Evolutionary conservation across 2,888 invertebrate species (phyloP).

Genomic region (Zygaena filipendulae): DNA sequence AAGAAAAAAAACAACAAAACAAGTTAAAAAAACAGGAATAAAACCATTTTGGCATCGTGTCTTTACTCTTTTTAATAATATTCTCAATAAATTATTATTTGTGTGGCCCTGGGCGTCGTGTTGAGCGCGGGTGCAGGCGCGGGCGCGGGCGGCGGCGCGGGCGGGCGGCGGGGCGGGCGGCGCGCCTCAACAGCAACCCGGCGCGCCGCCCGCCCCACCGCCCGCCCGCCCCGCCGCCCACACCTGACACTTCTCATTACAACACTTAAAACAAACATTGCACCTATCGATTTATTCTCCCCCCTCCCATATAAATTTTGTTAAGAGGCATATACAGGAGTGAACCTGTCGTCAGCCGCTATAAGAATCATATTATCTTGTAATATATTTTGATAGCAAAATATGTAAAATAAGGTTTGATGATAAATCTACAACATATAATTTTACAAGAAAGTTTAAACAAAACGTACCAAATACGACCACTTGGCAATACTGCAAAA

Average conservation of each 20-base stretch:
- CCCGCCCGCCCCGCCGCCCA: conserved; percentile 19
- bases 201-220: conserved; percentile 14
- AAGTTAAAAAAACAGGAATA: conserved; percentile 66
- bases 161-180: conserved; percentile 17
- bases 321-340: too few species aligned
- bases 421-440: too few species aligned
- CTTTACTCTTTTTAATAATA: conserved; percentile 53
- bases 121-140: conserved; percentile 15
- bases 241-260: conserved; percentile 24
- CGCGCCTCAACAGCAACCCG: conserved; percentile 14
- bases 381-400: too few species aligned
- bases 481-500: too few species aligned
- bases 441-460: too few species aligned
- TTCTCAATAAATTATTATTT: conserved; percentile 48
- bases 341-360: too few species aligned
- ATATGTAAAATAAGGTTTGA: too few species aligned
- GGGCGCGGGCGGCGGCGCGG: conserved; percentile 13
- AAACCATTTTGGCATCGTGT: conserved; percentile 68
- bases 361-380: too few species aligned
- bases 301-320: conserved; percentile 52
- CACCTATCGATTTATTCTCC: conserved; percentile 65
- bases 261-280: conserved; percentile 60
- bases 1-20: conserved; percentile 57
- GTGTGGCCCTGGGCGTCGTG: conserved; percentile 36
- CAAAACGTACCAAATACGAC: too few species aligned